Percentiles rank a stretch among this genome's conserved stretches.
These are phyloP conservation scores for Fukomys damarensis DNA, from an alignment of 2,113 vertebrate genomes.

Conservation along the genomic window DNA sequence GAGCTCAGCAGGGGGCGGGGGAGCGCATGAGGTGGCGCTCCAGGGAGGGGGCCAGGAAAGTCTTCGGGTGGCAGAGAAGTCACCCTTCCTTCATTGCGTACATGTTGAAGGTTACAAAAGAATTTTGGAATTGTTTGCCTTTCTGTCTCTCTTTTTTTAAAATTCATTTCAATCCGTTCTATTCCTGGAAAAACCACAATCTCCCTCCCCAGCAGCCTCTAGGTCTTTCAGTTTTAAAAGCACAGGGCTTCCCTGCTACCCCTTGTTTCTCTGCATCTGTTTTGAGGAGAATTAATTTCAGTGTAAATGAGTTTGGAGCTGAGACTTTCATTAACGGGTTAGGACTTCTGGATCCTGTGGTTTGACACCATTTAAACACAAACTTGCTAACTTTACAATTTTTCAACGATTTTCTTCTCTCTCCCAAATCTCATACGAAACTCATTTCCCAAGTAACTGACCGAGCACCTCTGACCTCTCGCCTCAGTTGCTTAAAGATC, in stretches of 20 bases:
- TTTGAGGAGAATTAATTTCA: conserved; percentile 33
- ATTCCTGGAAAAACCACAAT: conserved; percentile 69
- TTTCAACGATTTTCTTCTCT: background rate
- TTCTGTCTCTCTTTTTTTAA: background rate
- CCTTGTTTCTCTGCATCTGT: background rate
- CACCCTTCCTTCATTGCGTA: background rate
- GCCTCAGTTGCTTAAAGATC: conserved; percentile 56
- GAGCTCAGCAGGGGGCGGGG: background rate
- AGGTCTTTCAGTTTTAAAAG: conserved; percentile 44
- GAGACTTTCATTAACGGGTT: background rate
- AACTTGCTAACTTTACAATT: conserved; percentile 55
- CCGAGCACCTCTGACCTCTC: conserved; percentile 40
- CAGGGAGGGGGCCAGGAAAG: background rate
- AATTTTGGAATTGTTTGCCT: conserved; percentile 53
- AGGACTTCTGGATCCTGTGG: conserved; percentile 25
- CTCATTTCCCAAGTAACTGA: conserved; percentile 64
- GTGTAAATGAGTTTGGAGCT: conserved; percentile 22
- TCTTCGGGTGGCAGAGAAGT: background rate
- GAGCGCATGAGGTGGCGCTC: background rate
- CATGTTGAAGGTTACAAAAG: conserved; percentile 26
- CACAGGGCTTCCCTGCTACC: background rate
- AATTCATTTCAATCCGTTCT: conserved; percentile 32
- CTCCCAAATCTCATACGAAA: conserved; percentile 51
- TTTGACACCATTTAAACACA: conserved; percentile 35
- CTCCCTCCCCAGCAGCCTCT: conserved; percentile 22